Evolutionary conservation across 2,888 invertebrate genomes (phyloP), one percentile per base, ranked within the genome.

Genomic region (Agrotis clavis): DNA sequence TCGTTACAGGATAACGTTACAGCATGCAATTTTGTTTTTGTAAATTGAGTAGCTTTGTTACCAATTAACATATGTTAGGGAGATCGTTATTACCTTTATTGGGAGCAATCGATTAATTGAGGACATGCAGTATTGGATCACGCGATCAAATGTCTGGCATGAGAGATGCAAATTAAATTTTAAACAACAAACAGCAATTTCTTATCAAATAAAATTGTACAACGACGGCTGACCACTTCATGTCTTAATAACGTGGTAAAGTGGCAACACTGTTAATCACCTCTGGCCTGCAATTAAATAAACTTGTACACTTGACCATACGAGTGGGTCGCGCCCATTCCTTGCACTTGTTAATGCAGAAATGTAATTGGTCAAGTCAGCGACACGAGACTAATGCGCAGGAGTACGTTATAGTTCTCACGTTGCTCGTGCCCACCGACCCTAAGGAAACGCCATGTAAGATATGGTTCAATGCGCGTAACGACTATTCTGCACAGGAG

Each of bases 401-500:
- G 81, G 86, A 87, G 89, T 89, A 90, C 91, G 91, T 92, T 92
- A 91, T 81, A 88, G 90, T 95, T 95, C 95, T 93, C 96, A 95
- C 94, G 94, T 78, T 77, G 83, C 73, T 71, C 71, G 88, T 90
- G 90, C 85, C 83, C 82, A 83, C 74, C 83, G 81, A 89, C 91
- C 92, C 92, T 87, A 93, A 94, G 91, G 92, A 90, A 92, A 87
- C 85, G 85, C 83, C 82, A 87, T 89, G 92, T 91, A 94, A 87
- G 94, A 91, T 93, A 94, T 93, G 96, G 93, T 95, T 94, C 92
- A 93, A 92, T 90, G 95, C 90, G 86, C 90, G 85, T 92, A 95
- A 95, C 94, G 94, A 90, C 82, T 82, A 54, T 87, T 87, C 89
- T 88, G 86, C 85, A 79, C 67, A 84, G 56, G 66, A 81, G 85